phyloP scores from a whole-genome alignment of 2,888 invertebrate species.

The Anoplius nigerrimus region DNA sequence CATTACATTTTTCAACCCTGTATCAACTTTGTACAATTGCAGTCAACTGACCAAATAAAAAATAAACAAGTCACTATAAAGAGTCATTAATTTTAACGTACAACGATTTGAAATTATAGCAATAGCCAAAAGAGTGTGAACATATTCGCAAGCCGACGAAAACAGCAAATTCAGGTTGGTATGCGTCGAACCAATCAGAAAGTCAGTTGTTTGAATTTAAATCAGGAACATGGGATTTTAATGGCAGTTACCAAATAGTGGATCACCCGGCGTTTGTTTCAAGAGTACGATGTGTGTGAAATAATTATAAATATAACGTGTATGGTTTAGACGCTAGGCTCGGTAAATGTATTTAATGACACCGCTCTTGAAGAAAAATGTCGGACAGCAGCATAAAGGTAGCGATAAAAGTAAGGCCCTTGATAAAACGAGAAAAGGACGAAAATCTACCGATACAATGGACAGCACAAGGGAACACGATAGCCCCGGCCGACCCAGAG shows the following conservation, averaged over 20 bases:
- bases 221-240: not conserved
- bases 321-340: not conserved
- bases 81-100: too few relatives aligned
- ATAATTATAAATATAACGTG: not conserved
- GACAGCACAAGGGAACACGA: slow-evolving; percentile 79
- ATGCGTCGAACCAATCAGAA: not conserved
- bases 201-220: not conserved
- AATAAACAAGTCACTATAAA: too few relatives aligned
- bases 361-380: slow-evolving; percentile 69
- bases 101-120: too few relatives aligned
- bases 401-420: slow-evolving; percentile 84
- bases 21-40: too few relatives aligned
- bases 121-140: too few relatives aligned
- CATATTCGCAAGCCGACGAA: too few relatives aligned
- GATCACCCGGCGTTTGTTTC: not conserved
- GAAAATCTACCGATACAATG: slow-evolving; percentile 79
- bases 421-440: slow-evolving; percentile 81
- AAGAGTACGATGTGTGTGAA: not conserved
- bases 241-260: not conserved
- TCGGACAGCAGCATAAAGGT: slow-evolving; percentile 83
- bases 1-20: too few relatives aligned
- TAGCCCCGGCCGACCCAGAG: slow-evolving; percentile 78
- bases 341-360: not conserved
- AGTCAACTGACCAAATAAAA: too few relatives aligned
- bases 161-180: too few relatives aligned